Percentiles rank a stretch among this genome's conserved stretches.
Evolutionary conservation across 2,113 vertebrate genomes (phyloP).

Genomic region (Procavia capensis): DNA sequence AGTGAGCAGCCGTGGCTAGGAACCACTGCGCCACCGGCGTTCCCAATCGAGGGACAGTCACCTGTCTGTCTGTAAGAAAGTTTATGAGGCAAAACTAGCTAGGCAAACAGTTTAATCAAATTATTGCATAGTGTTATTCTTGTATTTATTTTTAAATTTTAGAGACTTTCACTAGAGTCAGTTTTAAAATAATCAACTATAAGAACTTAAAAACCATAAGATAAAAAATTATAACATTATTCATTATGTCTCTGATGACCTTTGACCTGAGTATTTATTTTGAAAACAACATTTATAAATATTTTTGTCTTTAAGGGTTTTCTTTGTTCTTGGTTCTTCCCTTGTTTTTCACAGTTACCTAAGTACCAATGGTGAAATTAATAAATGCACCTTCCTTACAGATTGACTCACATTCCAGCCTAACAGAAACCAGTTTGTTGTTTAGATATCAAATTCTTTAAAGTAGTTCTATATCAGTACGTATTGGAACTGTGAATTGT

Average conservation of each 20-base stretch:
- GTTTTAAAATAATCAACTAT: background rate
- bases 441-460: constrained; percentile 59
- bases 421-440: constrained; percentile 36
- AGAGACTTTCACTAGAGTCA: background rate
- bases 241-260: background rate
- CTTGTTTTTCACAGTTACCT: background rate
- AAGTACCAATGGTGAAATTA: background rate
- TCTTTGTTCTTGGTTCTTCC: background rate
- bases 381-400: background rate
- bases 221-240: background rate
- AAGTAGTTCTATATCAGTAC: constrained; percentile 56
- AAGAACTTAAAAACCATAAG: background rate
- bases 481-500: background rate
- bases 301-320: background rate
- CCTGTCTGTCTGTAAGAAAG: background rate
- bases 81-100: background rate
- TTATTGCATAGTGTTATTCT: background rate
- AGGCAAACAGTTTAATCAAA: background rate
- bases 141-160: background rate
- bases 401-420: constrained; percentile 34
- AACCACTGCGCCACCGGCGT: too few relatives aligned
- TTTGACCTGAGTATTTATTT: background rate
- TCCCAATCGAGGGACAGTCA: background rate
- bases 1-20: too few relatives aligned
- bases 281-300: background rate